Evolutionary conservation across 2,888 invertebrate genomes (phyloP).

Genomic region (Dasysyrphus tricinctus): DNA sequence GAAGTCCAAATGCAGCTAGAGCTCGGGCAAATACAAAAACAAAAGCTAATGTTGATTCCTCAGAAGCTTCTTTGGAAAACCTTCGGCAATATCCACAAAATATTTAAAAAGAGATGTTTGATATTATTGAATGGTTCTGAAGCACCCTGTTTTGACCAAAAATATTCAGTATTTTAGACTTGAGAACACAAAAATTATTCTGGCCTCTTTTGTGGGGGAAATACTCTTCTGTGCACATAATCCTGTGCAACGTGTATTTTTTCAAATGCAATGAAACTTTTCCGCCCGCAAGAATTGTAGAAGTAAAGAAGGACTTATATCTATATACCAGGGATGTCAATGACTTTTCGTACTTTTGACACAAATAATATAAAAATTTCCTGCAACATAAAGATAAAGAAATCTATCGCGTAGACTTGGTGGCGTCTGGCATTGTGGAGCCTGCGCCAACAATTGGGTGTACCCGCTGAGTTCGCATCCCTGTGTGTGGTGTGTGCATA

Average conservation of each 20-base stretch:
- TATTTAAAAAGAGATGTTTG: no score
- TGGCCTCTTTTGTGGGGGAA: not conserved
- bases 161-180: no score
- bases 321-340: slow-evolving; percentile 45
- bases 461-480: slow-evolving; percentile 42
- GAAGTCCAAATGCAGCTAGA: no score
- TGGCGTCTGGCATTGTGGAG: slow-evolving; percentile 66
- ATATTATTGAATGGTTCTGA: no score
- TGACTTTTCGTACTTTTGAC: slow-evolving; percentile 69
- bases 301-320: not conserved
- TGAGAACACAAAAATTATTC: no score
- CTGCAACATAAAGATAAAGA: slow-evolving; percentile 3
- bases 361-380: slow-evolving; percentile 60
- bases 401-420: slow-evolving; percentile 59
- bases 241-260: not conserved
- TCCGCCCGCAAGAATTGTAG: slow-evolving; percentile 1
- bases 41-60: no score
- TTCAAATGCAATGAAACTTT: slow-evolving; percentile 29
- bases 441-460: slow-evolving; percentile 58
- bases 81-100: no score
- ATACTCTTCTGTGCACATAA: not conserved
- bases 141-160: no score
- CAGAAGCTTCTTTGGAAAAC: no score
- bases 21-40: no score
- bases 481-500: slow-evolving; percentile 9